Percentiles rank a stretch among this genome's conserved stretches.
These are phyloP conservation scores for Manis javanica DNA, from an alignment of 2,797 vertebrate genomes.

Conservation along the genomic window DNA sequence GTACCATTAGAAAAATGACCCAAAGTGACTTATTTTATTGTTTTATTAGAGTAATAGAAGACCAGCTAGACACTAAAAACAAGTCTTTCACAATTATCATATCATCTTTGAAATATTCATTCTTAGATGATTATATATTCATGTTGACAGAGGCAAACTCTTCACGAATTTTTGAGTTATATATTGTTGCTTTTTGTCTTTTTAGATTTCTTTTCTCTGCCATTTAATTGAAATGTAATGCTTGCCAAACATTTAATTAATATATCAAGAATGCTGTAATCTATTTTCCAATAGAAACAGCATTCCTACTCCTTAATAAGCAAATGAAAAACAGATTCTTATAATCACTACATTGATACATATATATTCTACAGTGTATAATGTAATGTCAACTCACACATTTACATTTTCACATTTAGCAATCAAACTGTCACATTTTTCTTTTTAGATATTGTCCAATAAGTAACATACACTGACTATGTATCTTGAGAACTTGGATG, in stretches of 20 bases:
- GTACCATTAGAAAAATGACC: constrained; percentile 54
- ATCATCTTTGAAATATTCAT: neutral
- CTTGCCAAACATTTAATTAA: constrained; percentile 49
- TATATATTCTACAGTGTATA: neutral
- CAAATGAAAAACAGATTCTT: neutral
- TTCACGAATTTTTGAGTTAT: neutral
- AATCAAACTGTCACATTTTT: neutral
- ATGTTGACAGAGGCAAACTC: neutral
- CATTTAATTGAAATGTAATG: neutral
- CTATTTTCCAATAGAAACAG: neutral
- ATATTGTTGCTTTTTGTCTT: neutral
- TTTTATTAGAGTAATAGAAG: constrained; percentile 12
- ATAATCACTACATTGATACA: neutral
- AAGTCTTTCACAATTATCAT: constrained; percentile 36
- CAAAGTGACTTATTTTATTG: constrained; percentile 16
- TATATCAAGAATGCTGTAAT: neutral
- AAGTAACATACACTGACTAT: neutral
- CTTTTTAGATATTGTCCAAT: neutral
- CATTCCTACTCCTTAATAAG: neutral
- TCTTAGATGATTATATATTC: constrained; percentile 11
- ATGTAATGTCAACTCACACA: neutral
- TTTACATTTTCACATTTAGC: neutral
- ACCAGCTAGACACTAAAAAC: constrained; percentile 7
- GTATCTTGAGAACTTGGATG: neutral
- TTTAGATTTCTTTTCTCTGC: neutral